Percentiles rank a stretch among this genome's conserved stretches.
phyloP scores from a whole-genome alignment of 2,888 invertebrate genomes.

The Oscheius onirici region DNA sequence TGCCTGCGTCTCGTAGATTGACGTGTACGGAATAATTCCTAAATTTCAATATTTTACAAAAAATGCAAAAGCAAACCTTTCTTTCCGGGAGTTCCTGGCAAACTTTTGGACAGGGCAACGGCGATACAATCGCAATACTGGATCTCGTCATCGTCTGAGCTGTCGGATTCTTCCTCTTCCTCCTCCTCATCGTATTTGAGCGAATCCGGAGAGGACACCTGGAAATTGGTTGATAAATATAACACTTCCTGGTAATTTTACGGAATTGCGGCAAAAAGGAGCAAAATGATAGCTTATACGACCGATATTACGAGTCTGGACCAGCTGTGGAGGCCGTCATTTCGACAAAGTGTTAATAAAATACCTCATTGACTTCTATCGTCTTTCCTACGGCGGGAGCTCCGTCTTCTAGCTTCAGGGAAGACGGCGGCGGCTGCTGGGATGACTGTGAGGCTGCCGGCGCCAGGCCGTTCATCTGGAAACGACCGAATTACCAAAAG shows the following conservation, averaged over 20 bases:
- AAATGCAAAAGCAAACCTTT: slow-evolving; percentile 39
- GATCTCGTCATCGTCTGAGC: slow-evolving; percentile 51
- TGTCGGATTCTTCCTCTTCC: slow-evolving; percentile 23
- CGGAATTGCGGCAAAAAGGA: not conserved
- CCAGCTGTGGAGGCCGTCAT: not conserved
- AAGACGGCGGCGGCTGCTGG: slow-evolving; percentile 11
- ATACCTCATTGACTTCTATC: slow-evolving; percentile 17
- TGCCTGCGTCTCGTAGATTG: slow-evolving; percentile 66
- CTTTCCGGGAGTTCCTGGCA: slow-evolving; percentile 61
- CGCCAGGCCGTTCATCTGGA: slow-evolving; percentile 26
- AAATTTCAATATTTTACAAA: not conserved
- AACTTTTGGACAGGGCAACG: slow-evolving; percentile 50
- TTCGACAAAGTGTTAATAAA: not conserved
- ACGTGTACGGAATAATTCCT: slow-evolving; percentile 69
- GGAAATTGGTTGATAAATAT: not conserved
- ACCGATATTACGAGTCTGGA: not conserved
- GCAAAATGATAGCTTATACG: not conserved
- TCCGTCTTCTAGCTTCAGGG: slow-evolving; percentile 21
- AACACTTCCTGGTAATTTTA: not conserved
- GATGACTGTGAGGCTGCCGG: no score
- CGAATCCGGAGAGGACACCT: slow-evolving; percentile 35
- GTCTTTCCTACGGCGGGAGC: not conserved
- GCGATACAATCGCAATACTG: slow-evolving; percentile 63
- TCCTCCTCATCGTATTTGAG: slow-evolving; percentile 41
- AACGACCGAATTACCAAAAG: no score